A percentile compares a stretch with the other conserved stretches of the same genome.
These are phyloP conservation scores for Liposcelis brunnea DNA, from an alignment of 2,888 invertebrate genomes.

Conservation along the genomic window DNA sequence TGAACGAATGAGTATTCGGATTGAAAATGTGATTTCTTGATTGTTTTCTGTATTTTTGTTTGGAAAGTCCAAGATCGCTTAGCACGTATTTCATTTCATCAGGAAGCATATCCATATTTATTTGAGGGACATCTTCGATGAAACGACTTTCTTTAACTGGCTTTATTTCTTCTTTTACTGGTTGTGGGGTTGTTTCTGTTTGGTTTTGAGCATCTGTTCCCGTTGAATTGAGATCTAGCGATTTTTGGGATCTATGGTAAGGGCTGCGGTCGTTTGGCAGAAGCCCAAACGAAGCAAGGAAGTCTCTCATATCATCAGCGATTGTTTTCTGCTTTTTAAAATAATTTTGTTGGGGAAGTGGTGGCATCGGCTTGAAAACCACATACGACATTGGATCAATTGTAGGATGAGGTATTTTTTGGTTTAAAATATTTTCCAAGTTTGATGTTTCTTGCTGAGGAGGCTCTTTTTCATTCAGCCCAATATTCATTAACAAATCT, in stretches of 20 bases:
- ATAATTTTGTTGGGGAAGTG: not conserved
- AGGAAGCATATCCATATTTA: slow-evolving; percentile 19
- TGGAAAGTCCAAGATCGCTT: slow-evolving; percentile 25
- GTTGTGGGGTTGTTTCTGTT: slow-evolving; percentile 6
- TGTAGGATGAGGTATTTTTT: slow-evolving; percentile 17
- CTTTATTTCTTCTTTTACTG: slow-evolving; percentile 8
- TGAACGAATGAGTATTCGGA: slow-evolving; percentile 22
- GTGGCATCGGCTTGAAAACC: slow-evolving; percentile 28
- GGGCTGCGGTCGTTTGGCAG: slow-evolving; percentile 19
- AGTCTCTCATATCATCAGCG: slow-evolving; percentile 27
- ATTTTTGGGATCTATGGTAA: not conserved
- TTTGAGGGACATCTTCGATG: slow-evolving; percentile 4
- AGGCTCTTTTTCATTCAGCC: slow-evolving; percentile 20
- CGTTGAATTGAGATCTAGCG: slow-evolving; percentile 11
- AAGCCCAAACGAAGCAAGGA: slow-evolving; percentile 28
- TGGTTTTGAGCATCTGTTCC: slow-evolving; percentile 3
- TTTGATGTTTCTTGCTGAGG: slow-evolving; percentile 14
- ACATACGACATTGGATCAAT: slow-evolving; percentile 25
- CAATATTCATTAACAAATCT: slow-evolving; percentile 29
- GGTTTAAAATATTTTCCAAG: not conserved
- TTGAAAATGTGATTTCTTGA: slow-evolving; percentile 25
- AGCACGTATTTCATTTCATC: slow-evolving; percentile 26
- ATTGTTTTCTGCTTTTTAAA: slow-evolving; percentile 11
- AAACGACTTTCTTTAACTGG: slow-evolving; percentile 10
- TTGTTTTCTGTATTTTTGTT: slow-evolving; percentile 12